Percentiles rank a stretch among this genome's conserved stretches.
Evolutionary conservation across 2,113 vertebrate species (phyloP).

Genomic region (Ranitomeya variabilis): DNA sequence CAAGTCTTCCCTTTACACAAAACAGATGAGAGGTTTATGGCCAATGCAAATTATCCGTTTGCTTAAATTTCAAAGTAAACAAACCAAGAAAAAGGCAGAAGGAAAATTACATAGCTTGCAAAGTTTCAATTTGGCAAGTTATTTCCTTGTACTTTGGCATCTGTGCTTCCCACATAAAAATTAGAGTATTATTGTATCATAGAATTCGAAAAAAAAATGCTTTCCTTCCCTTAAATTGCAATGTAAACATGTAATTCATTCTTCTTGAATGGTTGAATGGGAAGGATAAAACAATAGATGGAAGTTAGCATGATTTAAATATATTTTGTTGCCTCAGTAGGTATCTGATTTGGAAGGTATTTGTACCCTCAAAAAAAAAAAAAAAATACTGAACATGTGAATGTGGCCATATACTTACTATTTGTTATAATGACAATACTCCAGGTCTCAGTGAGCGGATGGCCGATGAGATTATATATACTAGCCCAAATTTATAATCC

Average conservation of each 20-base stretch:
- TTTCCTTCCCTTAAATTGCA: background rate
- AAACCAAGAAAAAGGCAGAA: background rate
- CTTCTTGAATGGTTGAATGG: background rate
- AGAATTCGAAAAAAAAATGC: background rate
- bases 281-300: background rate
- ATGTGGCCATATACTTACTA: too few species aligned
- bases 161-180: conserved; percentile 34
- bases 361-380: background rate
- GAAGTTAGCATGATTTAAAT: background rate
- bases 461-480: too few species aligned
- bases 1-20: conserved; percentile 19
- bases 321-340: background rate
- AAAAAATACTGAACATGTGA: too few species aligned
- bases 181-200: background rate
- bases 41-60: background rate
- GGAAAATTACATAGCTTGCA: conserved; percentile 8
- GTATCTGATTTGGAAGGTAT: background rate
- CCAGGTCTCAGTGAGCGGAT: too few species aligned
- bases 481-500: too few species aligned
- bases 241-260: conserved; percentile 4
- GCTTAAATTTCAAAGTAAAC: conserved; percentile 35
- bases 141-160: conserved; percentile 15
- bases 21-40: conserved; percentile 30
- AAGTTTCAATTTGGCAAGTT: conserved; percentile 28
- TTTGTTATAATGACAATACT: too few species aligned